Conservation (phyloP, 1,140 invertebrate species). For the Lordiphosa collinella region DNA sequence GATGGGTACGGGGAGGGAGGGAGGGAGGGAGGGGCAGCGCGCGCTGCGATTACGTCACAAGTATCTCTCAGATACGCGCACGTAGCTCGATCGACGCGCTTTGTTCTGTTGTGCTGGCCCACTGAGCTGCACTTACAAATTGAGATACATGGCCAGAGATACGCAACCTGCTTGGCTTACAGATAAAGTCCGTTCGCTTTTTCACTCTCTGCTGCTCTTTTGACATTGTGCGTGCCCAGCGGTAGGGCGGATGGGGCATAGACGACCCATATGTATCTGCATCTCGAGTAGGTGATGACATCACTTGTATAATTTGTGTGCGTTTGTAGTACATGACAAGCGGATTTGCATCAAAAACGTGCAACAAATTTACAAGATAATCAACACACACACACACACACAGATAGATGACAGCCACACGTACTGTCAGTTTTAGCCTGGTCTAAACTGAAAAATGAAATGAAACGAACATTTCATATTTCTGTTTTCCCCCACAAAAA, state of each 20-base stretch:
- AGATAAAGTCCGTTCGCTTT: slow-evolving; percentile 2
- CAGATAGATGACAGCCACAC: slow-evolving; percentile 27
- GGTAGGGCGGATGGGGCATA: background rate
- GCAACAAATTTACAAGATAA: slow-evolving; percentile 61
- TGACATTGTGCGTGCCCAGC: too few relatives aligned
- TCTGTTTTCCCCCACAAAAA: slow-evolving; percentile 4
- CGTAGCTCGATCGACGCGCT: slow-evolving; percentile 25
- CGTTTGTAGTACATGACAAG: slow-evolving; percentile 34
- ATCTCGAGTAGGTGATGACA: slow-evolving; percentile 44
- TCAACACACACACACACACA: slow-evolving; percentile 25
- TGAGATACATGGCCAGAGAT: slow-evolving; percentile 18
- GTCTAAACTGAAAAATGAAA: slow-evolving; percentile 9
- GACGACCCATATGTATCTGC: slow-evolving; percentile 4
- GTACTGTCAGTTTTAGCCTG: background rate
- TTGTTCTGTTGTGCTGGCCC: slow-evolving; percentile 9
- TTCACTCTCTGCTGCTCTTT: background rate
- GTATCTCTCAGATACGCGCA: slow-evolving; percentile 36
- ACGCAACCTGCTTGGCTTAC: slow-evolving; percentile 12
- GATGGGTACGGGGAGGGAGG: background rate
- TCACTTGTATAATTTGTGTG: slow-evolving; percentile 43
- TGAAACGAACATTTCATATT: slow-evolving; percentile 25
- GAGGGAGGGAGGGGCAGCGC: background rate
- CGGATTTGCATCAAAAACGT: slow-evolving; percentile 55
- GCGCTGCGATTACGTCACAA: slow-evolving; percentile 41
- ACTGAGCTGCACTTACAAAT: slow-evolving; percentile 19